Evolutionary conservation across 2,888 invertebrate genomes (phyloP).

Genomic region (Onchidella celtica): DNA sequence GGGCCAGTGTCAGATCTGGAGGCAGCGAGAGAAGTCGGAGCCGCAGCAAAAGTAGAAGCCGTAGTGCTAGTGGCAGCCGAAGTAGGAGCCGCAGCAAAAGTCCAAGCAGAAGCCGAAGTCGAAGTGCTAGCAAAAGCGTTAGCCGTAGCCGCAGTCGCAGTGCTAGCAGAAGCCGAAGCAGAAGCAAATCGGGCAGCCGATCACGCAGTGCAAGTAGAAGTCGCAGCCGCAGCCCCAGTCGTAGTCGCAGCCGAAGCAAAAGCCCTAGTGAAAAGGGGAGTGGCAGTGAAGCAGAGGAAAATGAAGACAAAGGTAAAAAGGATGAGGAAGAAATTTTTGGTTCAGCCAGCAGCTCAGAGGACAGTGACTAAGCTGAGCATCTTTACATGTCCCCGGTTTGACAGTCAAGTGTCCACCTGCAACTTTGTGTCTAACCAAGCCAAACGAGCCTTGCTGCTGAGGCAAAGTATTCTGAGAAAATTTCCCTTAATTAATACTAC

Average conservation of each 20-base stretch:
- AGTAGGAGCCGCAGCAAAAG: conserved; percentile 38
- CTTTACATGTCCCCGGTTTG: too few species aligned
- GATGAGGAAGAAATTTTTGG: conserved; percentile 77
- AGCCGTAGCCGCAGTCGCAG: conserved; percentile 56
- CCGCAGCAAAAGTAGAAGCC: conserved; percentile 37
- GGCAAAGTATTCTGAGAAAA: too few species aligned
- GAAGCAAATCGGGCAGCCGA: conserved; percentile 57
- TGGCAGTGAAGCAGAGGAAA: conserved; percentile 71
- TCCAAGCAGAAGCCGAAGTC: conserved; percentile 44
- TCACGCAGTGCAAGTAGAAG: conserved; percentile 58
- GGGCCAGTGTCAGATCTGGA: conserved; percentile 24
- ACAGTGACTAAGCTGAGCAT: conserved; percentile 55
- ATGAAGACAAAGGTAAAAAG: conserved; percentile 72
- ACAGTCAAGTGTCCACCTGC: too few species aligned
- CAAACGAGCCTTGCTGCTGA: too few species aligned
- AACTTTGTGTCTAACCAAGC: too few species aligned
- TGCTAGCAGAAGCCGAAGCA: conserved; percentile 54
- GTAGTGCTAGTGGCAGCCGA: conserved; percentile 24
- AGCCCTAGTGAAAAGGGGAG: conserved; percentile 62
- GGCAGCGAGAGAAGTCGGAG: conserved; percentile 23
- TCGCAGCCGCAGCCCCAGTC: conserved; percentile 57
- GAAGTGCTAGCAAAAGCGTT: conserved; percentile 57
- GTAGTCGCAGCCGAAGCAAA: conserved; percentile 56
- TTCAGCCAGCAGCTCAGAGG: conserved; percentile 68
- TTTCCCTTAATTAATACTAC: too few species aligned